Conservation (phyloP, 2,113 vertebrate species). For the Marcusenius ussheri region DNA sequence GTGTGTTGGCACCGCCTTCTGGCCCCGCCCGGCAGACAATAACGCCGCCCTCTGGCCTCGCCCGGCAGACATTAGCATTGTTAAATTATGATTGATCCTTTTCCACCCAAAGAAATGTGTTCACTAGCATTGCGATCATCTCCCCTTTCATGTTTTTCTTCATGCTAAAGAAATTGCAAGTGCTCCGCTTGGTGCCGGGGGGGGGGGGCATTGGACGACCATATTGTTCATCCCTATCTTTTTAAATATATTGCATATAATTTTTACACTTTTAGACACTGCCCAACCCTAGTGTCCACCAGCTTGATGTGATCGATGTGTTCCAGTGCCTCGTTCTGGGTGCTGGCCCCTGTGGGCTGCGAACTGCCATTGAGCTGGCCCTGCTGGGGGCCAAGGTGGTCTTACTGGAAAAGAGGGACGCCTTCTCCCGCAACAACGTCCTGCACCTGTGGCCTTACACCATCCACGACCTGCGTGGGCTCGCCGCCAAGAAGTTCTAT, state of each 20-base stretch:
- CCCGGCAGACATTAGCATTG: too few species aligned
- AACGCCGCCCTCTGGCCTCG: too few species aligned
- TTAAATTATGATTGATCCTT: too few species aligned
- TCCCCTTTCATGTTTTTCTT: too few species aligned
- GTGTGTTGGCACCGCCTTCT: too few species aligned
- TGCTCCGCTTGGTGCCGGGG: too few species aligned
- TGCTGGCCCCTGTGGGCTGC: slow-evolving; percentile 83
- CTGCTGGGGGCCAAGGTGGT: slow-evolving; percentile 80
- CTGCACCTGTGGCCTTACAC: slow-evolving; percentile 94
- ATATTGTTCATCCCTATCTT: not conserved
- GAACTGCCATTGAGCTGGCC: slow-evolving; percentile 77
- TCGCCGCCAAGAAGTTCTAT: slow-evolving; percentile 89
- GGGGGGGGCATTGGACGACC: not conserved
- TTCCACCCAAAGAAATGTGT: too few species aligned
- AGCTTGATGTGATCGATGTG: not conserved
- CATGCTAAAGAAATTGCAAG: too few species aligned
- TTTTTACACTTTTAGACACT: not conserved
- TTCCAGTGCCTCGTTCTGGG: slow-evolving; percentile 83
- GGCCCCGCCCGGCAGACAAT: too few species aligned
- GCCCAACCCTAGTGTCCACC: not conserved
- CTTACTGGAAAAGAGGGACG: slow-evolving; percentile 77
- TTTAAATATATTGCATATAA: not conserved
- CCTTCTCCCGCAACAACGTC: slow-evolving; percentile 90
- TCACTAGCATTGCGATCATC: too few species aligned
- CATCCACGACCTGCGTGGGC: slow-evolving; percentile 76